Evolutionary conservation across 2,888 invertebrate species (phyloP).

Genomic region (Oxystoma pomonae): DNA sequence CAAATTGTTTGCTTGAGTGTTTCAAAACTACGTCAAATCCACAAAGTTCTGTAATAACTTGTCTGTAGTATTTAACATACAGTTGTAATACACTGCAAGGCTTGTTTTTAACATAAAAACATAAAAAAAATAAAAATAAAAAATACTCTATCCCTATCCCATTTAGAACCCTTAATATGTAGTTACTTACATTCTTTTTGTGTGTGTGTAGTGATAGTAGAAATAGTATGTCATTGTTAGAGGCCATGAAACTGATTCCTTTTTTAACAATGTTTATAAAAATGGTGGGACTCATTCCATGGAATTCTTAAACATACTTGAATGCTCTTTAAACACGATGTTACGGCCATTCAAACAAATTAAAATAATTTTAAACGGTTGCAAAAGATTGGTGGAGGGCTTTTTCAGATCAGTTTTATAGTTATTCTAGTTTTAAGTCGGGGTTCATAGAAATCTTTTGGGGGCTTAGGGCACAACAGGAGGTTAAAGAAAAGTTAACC

Average conservation of each 20-base stretch:
- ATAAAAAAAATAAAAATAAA: no score
- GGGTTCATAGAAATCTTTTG: conserved; percentile 2
- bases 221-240: neutral
- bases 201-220: no score
- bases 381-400: neutral
- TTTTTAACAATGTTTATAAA: conserved; percentile 1
- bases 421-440: neutral
- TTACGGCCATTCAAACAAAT: neutral
- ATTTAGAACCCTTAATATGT: no score
- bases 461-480: neutral
- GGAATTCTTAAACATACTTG: conserved; percentile 2
- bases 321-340: neutral
- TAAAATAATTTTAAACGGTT: neutral
- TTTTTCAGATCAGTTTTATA: neutral
- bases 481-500: neutral
- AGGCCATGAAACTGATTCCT: neutral
- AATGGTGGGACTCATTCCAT: neutral
- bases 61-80: no score
- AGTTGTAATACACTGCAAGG: no score
- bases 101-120: no score
- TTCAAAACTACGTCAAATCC: no score
- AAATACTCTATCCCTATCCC: no score
- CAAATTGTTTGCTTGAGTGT: no score
- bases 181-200: no score
- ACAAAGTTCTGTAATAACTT: no score